These are phyloP conservation scores for Micromys minutus DNA, from an alignment of 2,113 vertebrate genomes.

Conservation along the genomic window DNA sequence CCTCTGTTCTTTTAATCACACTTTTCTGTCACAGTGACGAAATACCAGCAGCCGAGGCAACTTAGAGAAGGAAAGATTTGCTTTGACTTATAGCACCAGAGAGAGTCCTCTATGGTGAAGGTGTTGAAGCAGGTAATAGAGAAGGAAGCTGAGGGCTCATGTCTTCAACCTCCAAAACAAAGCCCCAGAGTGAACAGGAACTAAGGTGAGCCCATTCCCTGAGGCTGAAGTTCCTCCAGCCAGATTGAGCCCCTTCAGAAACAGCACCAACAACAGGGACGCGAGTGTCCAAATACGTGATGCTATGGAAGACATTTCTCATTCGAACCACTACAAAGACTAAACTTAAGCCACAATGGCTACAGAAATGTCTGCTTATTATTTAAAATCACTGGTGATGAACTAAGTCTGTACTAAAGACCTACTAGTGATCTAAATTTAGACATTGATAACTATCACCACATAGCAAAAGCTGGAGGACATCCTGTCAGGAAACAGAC, in stretches of 20 bases:
- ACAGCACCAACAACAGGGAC: not conserved
- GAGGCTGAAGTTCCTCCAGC: not conserved
- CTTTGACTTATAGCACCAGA: not conserved
- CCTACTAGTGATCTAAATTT: not conserved
- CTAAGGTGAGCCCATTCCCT: not conserved
- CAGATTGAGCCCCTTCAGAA: not conserved
- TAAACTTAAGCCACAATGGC: not conserved
- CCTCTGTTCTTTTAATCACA: rapidly evolving
- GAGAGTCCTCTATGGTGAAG: not conserved
- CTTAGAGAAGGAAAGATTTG: not conserved
- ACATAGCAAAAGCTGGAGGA: not conserved
- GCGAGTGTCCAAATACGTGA: not conserved
- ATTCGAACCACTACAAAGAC: not conserved
- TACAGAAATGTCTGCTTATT: not conserved
- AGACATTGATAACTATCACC: not conserved
- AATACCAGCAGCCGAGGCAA: not conserved
- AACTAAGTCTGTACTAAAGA: not conserved
- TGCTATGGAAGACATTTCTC: not conserved
- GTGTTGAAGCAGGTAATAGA: not conserved
- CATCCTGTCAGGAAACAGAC: not conserved
- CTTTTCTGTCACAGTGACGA: not conserved
- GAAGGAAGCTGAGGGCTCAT: no score
- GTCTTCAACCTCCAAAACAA: not conserved
- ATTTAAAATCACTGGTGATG: not conserved
- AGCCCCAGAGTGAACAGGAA: not conserved